Conservation (phyloP, 2,888 invertebrate genomes). For the Trissolcus brochymenae region DNA sequence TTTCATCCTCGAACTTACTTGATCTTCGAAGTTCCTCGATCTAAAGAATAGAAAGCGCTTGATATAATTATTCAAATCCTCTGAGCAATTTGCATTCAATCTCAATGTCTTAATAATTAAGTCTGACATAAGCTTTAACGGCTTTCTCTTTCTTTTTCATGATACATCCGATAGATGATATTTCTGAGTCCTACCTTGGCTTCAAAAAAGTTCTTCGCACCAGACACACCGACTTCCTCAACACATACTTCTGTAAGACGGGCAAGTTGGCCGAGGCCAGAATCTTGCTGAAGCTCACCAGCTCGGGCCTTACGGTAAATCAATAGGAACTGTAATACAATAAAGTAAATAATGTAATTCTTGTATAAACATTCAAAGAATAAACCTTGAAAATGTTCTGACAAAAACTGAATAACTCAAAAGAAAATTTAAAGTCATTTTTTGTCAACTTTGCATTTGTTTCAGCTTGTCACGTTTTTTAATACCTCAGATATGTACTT, state of each 20-base stretch:
- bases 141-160: neutral
- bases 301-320: constrained; percentile 93
- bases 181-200: constrained; percentile 26
- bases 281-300: constrained; percentile 91
- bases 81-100: no score
- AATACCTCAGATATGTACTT: no score
- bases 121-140: neutral
- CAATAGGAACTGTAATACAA: constrained; percentile 79
- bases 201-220: constrained; percentile 96
- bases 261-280: constrained; percentile 91
- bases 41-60: constrained; percentile 71
- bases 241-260: constrained; percentile 93
- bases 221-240: constrained; percentile 94
- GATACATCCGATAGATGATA: neutral
- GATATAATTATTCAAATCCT: constrained; percentile 2
- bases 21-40: constrained; percentile 89
- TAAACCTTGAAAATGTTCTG: neutral
- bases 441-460: no score
- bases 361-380: neutral
- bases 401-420: no score
- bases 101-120: neutral
- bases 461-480: no score
- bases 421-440: no score
- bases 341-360: neutral
- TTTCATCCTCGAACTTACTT: constrained; percentile 95